Evolutionary conservation across 2,797 vertebrate genomes (phyloP).

Genomic region (Microcaecilia unicolor): DNA sequence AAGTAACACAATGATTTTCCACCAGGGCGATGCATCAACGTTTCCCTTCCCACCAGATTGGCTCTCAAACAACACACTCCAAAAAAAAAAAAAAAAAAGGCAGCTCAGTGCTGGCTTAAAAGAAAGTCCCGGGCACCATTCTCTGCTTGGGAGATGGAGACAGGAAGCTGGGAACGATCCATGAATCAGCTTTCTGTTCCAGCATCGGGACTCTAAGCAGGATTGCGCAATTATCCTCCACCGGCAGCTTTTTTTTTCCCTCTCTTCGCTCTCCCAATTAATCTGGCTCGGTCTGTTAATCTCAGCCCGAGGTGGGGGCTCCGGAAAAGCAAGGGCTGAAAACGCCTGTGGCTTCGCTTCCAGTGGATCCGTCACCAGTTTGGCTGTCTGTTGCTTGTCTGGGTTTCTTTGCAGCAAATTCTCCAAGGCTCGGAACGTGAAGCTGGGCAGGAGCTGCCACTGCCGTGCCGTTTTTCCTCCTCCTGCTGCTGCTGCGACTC

Average conservation of each 20-base stretch:
- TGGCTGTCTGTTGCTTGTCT: constrained; percentile 8
- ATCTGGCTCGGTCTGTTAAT: constrained; percentile 1
- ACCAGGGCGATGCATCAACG: constrained; percentile 47
- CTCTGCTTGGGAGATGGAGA: constrained; percentile 26
- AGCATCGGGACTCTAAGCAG: constrained; percentile 14
- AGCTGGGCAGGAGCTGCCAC: constrained; percentile 1
- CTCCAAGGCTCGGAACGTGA: constrained; percentile 9
- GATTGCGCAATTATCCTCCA: constrained; percentile 34
- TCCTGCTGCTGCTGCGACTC: background rate
- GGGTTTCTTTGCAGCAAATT: constrained; percentile 26
- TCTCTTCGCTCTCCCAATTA: background rate
- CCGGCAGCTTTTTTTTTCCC: constrained; percentile 6
- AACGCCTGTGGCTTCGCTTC: constrained; percentile 9
- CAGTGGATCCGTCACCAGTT: background rate
- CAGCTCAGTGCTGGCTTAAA: constrained; percentile 26
- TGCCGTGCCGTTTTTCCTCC: too few relatives aligned
- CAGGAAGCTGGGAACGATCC: constrained; percentile 35
- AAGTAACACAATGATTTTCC: constrained; percentile 49
- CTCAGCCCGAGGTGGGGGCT: background rate
- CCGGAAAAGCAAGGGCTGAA: constrained; percentile 6
- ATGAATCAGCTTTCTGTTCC: constrained; percentile 54
- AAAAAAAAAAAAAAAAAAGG: constrained; percentile 26
- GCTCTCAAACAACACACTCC: constrained; percentile 37
- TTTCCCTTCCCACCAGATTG: constrained; percentile 34
- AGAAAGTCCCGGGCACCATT: constrained; percentile 32